Evolutionary conservation across 2,888 invertebrate species (phyloP).

Genomic region (Heliconius aoede): DNA sequence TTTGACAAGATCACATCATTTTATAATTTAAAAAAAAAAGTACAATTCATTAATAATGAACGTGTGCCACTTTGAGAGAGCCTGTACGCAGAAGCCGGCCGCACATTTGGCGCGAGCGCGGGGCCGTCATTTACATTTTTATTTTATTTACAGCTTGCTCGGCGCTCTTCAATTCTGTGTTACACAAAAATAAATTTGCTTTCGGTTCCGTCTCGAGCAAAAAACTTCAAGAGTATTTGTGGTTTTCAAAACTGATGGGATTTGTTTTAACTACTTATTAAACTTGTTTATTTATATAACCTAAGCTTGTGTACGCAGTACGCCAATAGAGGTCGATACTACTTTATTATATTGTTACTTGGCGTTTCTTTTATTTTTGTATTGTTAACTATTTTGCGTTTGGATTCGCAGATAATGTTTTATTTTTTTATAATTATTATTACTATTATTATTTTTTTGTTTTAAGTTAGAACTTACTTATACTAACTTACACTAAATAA

Average conservation of each 20-base stretch:
- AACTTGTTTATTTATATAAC: slow-evolving; percentile 21
- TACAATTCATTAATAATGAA: slow-evolving; percentile 6
- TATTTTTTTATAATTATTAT: no score
- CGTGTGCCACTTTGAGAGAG: slow-evolving; percentile 49
- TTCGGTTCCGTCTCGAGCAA: slow-evolving; percentile 40
- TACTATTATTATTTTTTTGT: neutral
- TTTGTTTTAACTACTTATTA: slow-evolving; percentile 27
- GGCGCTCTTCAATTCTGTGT: slow-evolving; percentile 46
- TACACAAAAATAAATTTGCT: slow-evolving; percentile 47
- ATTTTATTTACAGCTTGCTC: slow-evolving; percentile 57
- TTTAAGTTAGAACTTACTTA: no score
- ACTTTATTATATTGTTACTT: neutral
- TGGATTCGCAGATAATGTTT: neutral
- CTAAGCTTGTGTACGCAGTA: slow-evolving; percentile 6
- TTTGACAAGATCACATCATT: neutral
- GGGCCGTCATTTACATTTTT: slow-evolving; percentile 57
- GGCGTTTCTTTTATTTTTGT: neutral
- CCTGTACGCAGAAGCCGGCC: slow-evolving; percentile 44
- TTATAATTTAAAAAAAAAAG: neutral
- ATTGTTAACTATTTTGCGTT: neutral
- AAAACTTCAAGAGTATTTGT: slow-evolving; percentile 41
- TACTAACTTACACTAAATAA: neutral
- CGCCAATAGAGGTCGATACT: neutral
- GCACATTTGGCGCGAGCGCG: slow-evolving; percentile 51
- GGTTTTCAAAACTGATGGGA: slow-evolving; percentile 36